phyloP scores from a whole-genome alignment of 2,113 vertebrate species.

The Xenopus laevis region DNA sequence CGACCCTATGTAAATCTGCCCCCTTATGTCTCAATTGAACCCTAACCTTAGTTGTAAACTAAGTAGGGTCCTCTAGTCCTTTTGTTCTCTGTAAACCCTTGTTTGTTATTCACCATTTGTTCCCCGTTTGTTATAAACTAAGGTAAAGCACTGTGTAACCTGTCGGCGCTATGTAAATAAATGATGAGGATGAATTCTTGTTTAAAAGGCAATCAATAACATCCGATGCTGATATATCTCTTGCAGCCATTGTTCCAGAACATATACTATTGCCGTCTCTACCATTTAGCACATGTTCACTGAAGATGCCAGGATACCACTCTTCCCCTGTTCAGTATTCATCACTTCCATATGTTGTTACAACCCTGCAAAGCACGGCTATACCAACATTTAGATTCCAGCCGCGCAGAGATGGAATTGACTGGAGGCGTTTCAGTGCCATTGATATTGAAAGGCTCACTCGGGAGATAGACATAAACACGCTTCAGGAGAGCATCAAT shows the following conservation, averaged over 20 bases:
- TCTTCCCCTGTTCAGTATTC: neutral
- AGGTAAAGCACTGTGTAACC: too few relatives aligned
- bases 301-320: conserved; percentile 23
- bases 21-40: too few relatives aligned
- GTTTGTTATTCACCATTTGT: too few relatives aligned
- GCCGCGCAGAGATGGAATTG: conserved; percentile 49
- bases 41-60: too few relatives aligned
- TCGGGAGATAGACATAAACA: conserved; percentile 61
- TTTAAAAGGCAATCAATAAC: too few relatives aligned
- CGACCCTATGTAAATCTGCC: too few relatives aligned
- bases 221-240: neutral
- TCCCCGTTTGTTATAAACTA: too few relatives aligned
- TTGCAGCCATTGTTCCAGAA: conserved; percentile 49
- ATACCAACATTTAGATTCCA: conserved; percentile 64
- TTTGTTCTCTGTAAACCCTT: too few relatives aligned
- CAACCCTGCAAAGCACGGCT: neutral
- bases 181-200: too few relatives aligned
- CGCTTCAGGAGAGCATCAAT: conserved; percentile 66
- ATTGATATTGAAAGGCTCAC: conserved; percentile 67
- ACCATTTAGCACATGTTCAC: neutral
- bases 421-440: conserved; percentile 66
- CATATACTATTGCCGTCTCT: conserved; percentile 34
- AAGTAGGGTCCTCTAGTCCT: too few relatives aligned
- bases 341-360: conserved; percentile 8
- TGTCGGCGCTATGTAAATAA: too few relatives aligned